A percentile compares a stretch with the other conserved stretches of the same genome.
phyloP scores from a whole-genome alignment of 2,888 invertebrate genomes.

The Vannuccia rotundouncinata region DNA sequence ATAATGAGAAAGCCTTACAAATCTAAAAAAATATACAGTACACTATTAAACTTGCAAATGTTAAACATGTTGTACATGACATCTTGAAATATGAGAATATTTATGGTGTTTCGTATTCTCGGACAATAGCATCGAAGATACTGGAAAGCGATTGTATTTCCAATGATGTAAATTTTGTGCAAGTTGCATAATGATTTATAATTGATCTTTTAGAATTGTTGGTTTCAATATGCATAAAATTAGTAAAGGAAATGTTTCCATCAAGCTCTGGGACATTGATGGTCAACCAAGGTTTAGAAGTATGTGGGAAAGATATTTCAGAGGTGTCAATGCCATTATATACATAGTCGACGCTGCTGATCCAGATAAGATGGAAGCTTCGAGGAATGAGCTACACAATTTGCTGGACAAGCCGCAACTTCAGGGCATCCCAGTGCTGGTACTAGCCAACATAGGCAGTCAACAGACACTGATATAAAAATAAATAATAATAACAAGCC shows the following conservation, averaged over 20 bases:
- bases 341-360: slow-evolving; percentile 99
- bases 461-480: too few relatives aligned
- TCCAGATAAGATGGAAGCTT: slow-evolving; percentile 94
- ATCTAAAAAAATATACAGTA: too few relatives aligned
- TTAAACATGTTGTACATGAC: background rate
- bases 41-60: background rate
- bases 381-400: slow-evolving; percentile 92
- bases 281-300: slow-evolving; percentile 97
- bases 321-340: slow-evolving; percentile 99
- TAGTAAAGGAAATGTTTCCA: slow-evolving; percentile 98
- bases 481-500: too few relatives aligned
- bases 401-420: slow-evolving; percentile 90
- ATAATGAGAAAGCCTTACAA: too few relatives aligned
- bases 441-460: slow-evolving; percentile 97
- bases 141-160: background rate
- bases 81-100: background rate
- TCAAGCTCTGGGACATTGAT: slow-evolving; percentile 98
- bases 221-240: too few relatives aligned
- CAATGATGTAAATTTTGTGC: background rate
- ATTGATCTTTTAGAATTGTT: too few relatives aligned
- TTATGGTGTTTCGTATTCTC: background rate
- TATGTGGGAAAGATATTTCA: slow-evolving; percentile 99
- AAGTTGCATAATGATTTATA: too few relatives aligned
- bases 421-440: slow-evolving; percentile 89
- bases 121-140: background rate